Base-by-base conservation (phyloP, 2,797 vertebrate genomes). In the Melanotaenia trifasciata region DNA sequence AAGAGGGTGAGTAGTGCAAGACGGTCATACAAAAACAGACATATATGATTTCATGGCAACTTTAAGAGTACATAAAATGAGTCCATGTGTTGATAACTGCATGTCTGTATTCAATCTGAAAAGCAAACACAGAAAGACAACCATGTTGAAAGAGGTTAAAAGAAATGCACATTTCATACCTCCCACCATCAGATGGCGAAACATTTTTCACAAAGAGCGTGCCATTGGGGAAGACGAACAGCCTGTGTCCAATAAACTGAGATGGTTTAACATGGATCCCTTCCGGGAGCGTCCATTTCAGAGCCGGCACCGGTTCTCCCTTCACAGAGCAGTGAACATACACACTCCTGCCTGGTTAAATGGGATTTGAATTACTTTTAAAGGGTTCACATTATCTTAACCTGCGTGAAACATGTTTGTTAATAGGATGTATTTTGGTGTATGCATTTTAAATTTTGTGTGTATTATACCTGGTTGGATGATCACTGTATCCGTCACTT, bases 211-310 rank as follows among this genome's bases (percentile, higher is more conserved):
- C 65, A 61, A 91, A 93, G 22, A 96, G 88, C 1, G 95, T 96
- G 22, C 95, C 95, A 1, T 96, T 96, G 24, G 94, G 94, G 59
- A 95, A 96, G 77, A 95, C 87, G 79, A 95, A 96, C n/a, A 95
- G 72, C 24, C 90, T 89, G 24, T 78, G 88, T 57, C 90, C 94
- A 24, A 95, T 81, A 76, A 93, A 93, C 85, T 96, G 95, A 20
- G 95, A 94, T 7, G 94, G 92, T 64, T 94, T 95, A 1, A 96
- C 89, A 12, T 91, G 83, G 50, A 91, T 67, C 3, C 93, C 92
- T 12, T 80, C 70, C 38, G 94, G 94, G 22, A 95, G 85, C n/a
- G 24, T 83, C 95, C 95, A 96, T 70, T 93, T 95, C 53, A 95
- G 56, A 59, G 83, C 33, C 14, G 95, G 95, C 1, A 70, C 60